Evolutionary conservation across 2,888 invertebrate species (phyloP).

Genomic region (Troilus luridus): DNA sequence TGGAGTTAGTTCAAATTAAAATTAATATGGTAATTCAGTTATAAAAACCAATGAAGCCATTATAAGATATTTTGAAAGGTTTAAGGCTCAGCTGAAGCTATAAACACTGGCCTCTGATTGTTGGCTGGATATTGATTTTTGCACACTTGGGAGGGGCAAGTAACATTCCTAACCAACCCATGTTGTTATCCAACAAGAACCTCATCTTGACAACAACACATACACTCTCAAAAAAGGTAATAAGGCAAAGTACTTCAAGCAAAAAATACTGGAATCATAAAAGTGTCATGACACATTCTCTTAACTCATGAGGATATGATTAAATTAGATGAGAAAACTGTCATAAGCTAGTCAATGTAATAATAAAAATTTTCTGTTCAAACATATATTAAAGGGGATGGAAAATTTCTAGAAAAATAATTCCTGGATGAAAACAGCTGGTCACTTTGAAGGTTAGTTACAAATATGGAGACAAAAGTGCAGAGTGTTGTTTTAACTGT

Average conservation of each 20-base stretch:
- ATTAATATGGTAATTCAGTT: not conserved
- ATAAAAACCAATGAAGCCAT: not conserved
- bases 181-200: slow-evolving; percentile 56
- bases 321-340: not conserved
- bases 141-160: slow-evolving; percentile 63
- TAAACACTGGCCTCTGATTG: slow-evolving; percentile 58
- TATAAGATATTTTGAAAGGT: not conserved
- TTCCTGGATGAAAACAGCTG: slow-evolving; percentile 6
- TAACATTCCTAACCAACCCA: slow-evolving; percentile 59
- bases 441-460: slow-evolving; percentile 45
- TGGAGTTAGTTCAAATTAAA: not conserved
- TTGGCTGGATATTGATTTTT: slow-evolving; percentile 63
- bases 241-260: slow-evolving; percentile 12
- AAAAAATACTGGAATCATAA: slow-evolving; percentile 13
- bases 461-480: slow-evolving; percentile 39
- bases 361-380: not conserved
- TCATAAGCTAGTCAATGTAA: not conserved
- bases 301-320: not conserved
- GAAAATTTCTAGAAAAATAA: not conserved
- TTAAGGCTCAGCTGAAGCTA: slow-evolving; percentile 52
- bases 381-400: not conserved
- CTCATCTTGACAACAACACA: slow-evolving; percentile 14
- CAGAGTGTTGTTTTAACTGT: slow-evolving; percentile 3
- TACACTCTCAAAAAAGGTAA: slow-evolving; percentile 36
- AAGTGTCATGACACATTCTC: not conserved